phyloP scores from a whole-genome alignment of 2,113 vertebrate genomes.

The Thinocorus orbignyianus region DNA sequence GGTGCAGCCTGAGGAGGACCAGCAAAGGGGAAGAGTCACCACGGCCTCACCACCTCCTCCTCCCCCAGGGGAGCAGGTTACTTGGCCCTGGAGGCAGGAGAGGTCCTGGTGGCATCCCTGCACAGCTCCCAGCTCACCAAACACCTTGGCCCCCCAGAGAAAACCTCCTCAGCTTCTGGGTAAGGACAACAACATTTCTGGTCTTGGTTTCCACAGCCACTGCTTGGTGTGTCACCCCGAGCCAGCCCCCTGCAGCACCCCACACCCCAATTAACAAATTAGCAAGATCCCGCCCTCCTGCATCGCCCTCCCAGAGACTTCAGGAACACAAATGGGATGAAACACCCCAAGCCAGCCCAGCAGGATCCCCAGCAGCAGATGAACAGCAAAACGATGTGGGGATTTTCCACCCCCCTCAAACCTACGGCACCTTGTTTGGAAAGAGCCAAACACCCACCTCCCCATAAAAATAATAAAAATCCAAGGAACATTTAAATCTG shows the following conservation, averaged over 20 bases:
- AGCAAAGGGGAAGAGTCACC: too few relatives aligned
- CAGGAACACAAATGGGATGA: background rate
- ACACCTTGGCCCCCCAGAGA: too few relatives aligned
- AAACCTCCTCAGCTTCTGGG: background rate
- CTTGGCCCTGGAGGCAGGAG: background rate
- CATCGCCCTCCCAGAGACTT: background rate
- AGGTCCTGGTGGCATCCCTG: background rate
- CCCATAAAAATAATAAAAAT: too few relatives aligned
- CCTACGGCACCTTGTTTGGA: too few relatives aligned
- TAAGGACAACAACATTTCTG: background rate
- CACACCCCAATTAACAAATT: rapidly evolving
- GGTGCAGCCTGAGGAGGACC: background rate
- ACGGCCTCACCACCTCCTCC: background rate
- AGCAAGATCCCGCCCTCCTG: background rate
- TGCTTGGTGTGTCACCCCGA: background rate
- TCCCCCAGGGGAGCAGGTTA: background rate
- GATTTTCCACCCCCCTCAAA: too few relatives aligned
- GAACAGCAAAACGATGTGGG: background rate
- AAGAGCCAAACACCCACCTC: too few relatives aligned
- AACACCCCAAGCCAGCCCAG: background rate
- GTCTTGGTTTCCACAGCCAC: rapidly evolving
- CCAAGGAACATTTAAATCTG: too few relatives aligned
- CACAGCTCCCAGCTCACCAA: background rate
- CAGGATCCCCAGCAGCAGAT: background rate
- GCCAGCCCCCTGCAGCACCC: background rate